Conservation (phyloP, 2,888 invertebrate genomes). For the Hirtodrosophila trivittata region DNA sequence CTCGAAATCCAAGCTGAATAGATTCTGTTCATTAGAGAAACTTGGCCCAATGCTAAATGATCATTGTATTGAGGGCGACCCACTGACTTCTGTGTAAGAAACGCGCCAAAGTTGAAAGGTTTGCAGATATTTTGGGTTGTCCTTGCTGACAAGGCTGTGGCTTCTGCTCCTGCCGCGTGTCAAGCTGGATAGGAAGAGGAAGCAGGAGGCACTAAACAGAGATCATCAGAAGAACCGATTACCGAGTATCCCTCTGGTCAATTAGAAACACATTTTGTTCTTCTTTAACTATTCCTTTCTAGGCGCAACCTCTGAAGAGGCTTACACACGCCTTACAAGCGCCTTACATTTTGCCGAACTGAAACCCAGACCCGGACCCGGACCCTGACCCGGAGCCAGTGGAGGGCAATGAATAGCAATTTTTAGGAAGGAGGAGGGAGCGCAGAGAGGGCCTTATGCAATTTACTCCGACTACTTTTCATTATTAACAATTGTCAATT, state of each 20-base stretch:
- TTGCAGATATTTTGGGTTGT: conserved; percentile 4
- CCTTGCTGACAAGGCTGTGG: conserved; percentile 58
- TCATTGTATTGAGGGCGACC: conserved; percentile 47
- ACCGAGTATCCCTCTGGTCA: conserved; percentile 30
- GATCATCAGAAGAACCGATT: not conserved
- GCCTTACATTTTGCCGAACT: conserved; percentile 30
- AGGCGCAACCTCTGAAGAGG: conserved; percentile 78
- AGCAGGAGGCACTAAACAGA: not conserved
- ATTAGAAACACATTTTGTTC: conserved; percentile 66
- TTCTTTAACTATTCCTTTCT: not conserved
- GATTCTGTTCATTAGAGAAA: conserved; percentile 35
- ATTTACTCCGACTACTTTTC: conserved; percentile 74
- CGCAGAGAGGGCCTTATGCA: conserved; percentile 61
- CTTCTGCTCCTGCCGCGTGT: conserved; percentile 75
- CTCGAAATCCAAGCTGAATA: conserved; percentile 10
- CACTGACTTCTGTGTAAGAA: conserved; percentile 63
- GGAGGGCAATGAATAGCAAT: conserved; percentile 17
- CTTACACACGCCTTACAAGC: conserved; percentile 69
- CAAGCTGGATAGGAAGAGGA: conserved; percentile 13
- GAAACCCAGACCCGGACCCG: not conserved
- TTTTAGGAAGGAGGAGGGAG: conserved; percentile 3
- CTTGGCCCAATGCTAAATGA: conserved; percentile 23
- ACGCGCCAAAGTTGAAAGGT: conserved; percentile 63
- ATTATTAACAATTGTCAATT: conserved; percentile 59
- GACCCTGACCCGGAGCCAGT: not conserved